phyloP scores from a whole-genome alignment of 2,797 vertebrate species.

The Strix occidentalis region DNA sequence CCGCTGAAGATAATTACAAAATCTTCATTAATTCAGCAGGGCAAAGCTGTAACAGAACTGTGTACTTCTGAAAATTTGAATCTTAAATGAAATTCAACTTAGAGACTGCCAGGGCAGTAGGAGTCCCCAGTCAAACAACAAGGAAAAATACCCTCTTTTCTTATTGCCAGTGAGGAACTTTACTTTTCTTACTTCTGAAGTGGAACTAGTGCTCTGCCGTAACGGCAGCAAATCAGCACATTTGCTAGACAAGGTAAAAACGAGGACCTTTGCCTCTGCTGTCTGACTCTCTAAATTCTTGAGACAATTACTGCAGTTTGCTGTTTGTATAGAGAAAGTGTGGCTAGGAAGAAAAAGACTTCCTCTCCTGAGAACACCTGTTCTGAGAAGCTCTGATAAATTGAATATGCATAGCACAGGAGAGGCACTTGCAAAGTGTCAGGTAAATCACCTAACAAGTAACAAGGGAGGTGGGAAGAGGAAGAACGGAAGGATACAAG shows the following conservation, averaged over 20 bases:
- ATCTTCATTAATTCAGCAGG: neutral
- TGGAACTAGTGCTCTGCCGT: neutral
- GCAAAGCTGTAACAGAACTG: neutral
- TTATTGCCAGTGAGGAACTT: neutral
- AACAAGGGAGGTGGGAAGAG: slow-evolving; percentile 39
- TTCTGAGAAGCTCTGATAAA: slow-evolving; percentile 45
- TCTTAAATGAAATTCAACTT: neutral
- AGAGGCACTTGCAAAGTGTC: slow-evolving; percentile 43
- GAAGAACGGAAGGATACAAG: slow-evolving; percentile 36
- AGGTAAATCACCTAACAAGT: slow-evolving; percentile 60
- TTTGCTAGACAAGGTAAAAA: neutral
- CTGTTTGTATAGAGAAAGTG: slow-evolving; percentile 22
- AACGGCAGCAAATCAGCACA: neutral
- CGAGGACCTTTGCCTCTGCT: neutral
- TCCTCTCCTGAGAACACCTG: slow-evolving; percentile 46
- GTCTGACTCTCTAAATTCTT: slow-evolving; percentile 23
- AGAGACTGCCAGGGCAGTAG: neutral
- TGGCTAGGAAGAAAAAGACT: slow-evolving; percentile 27
- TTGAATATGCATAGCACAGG: slow-evolving; percentile 46
- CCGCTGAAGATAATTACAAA: neutral
- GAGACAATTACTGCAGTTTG: slow-evolving; percentile 34
- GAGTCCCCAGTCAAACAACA: neutral
- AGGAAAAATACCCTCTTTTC: neutral
- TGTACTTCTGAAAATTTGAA: neutral
- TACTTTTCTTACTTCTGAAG: neutral